Evolutionary conservation across 2,797 vertebrate genomes (phyloP), one percentile per base, ranked within the genome.

Genomic region (Sandelia bainsii): DNA sequence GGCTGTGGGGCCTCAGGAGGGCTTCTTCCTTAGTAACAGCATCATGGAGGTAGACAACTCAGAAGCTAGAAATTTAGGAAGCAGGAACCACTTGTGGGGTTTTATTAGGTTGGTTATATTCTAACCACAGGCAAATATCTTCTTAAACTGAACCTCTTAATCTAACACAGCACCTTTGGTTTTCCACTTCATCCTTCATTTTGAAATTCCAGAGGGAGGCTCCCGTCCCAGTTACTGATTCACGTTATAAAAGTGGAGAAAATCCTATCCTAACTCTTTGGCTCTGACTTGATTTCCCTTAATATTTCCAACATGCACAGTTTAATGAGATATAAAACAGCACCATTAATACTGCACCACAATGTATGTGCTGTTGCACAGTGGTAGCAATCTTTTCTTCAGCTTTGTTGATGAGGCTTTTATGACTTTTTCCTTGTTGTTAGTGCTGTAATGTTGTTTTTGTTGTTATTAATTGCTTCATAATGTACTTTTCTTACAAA

Each of bases 1-100:
- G 63, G 63, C 70, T 0, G 12, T 27, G 37, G 83, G 74, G 87
- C 77, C 64, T 69, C 27, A 3, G 48, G 80, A 79, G 46, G 53
- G 54, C 23, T 73, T 68, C 51, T 32, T 66, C 29, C 39, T 65
- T 46, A 67, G 67, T 74, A 72, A 77, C 54, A 58, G 56, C 60
- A 60, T 85, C 70, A 50, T 62, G 59, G 77, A 77, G 54, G 58
- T 20, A 17, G 69, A 75, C 39, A n/a, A 20, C 46, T 77, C 42
- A 23, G 74, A 62, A 77, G 63, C 75, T 52, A 39, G 63, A 74
- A 48, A 75, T 61, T 34, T 54, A 67, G 42, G 8, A 71, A 58
- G n/a, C 12, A 20, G 52, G 51, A 72, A 40, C 8, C 39, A 44
- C 32, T 72, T 62, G 13, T 40, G 50, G 49, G n/a, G 12, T 25